A percentile compares a stretch with the other conserved stretches of the same genome.
These are phyloP conservation scores for Diarsia rubi DNA, from an alignment of 2,888 invertebrate genomes.

Conservation along the genomic window DNA sequence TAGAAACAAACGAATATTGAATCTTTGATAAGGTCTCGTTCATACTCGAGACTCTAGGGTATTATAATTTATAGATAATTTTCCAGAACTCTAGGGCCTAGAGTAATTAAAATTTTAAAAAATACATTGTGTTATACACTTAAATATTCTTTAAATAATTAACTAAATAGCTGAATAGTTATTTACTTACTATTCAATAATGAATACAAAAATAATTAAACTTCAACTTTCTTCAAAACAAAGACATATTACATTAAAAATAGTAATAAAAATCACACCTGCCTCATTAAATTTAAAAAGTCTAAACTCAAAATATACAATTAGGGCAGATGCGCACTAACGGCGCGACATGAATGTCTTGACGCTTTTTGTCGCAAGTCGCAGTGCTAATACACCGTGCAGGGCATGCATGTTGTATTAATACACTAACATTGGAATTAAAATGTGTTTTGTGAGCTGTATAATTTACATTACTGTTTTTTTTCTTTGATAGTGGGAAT, in stretches of 20 bases:
- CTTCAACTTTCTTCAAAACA: slow-evolving; percentile 16
- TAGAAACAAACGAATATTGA: background rate
- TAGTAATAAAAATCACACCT: slow-evolving; percentile 58
- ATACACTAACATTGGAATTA: slow-evolving; percentile 21
- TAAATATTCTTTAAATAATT: background rate
- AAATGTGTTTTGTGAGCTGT: slow-evolving; percentile 5
- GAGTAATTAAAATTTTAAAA: too few species aligned
- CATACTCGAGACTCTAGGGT: too few species aligned
- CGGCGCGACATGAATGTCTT: slow-evolving; percentile 47
- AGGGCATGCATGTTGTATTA: slow-evolving; percentile 9
- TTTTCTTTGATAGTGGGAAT: background rate
- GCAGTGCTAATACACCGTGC: slow-evolving; percentile 27
- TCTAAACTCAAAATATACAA: slow-evolving; percentile 57
- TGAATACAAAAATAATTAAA: background rate
- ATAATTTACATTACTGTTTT: background rate
- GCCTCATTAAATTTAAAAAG: slow-evolving; percentile 58
- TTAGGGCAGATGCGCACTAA: slow-evolving; percentile 60
- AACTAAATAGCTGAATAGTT: background rate
- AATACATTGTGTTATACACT: too few species aligned
- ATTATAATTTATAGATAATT: too few species aligned
- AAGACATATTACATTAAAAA: slow-evolving; percentile 28
- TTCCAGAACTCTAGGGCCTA: too few species aligned
- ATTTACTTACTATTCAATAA: background rate
- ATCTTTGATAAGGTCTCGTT: too few species aligned
- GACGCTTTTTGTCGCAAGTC: slow-evolving; percentile 56